Base-by-base conservation (phyloP, 2,797 vertebrate genomes). In the Chloroceryle inda region DNA sequence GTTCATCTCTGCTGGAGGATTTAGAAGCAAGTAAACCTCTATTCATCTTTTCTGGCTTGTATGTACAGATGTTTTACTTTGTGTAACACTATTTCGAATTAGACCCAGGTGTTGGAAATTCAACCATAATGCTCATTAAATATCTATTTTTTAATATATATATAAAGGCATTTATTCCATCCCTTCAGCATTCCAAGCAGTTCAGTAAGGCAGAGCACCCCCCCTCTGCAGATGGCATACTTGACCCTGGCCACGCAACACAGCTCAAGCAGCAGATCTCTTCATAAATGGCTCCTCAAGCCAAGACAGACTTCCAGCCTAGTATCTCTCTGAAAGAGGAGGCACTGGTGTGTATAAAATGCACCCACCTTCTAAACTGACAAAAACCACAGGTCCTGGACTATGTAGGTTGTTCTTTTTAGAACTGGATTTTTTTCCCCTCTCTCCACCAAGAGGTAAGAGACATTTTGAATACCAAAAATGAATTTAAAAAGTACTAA, bases 61-160 rank as follows among this genome's bases (percentile, higher is more conserved):
- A 61, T 6, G 22, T 64, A 78, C 87, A 96, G 91, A 93, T 92
- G 75, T 88, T 92, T 91, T 77, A 61, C 33, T 94, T 89, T 93
- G 74, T 38, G 53, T 61, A 72, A 50, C 64, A 9, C 64, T 76
- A 69, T 68, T 93, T 89, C 67, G 45, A 80, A 69, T 66, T 61
- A 49, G 82, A 85, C 7, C 50, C 91, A 94, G 62, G 61, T 85
- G 81, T 61, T 85, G 45, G 16, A 92, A 89, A 92, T 92, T 87
- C 91, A 83, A 42, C 33, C 72, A 64, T 22, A 80, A 85, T 31
- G 50, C 24, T 91, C 37, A 53, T 84, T 62, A 56, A 87, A 86
- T 16, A 31, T 33, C 49, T 10, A n/a, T 37, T 12, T 49, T 19
- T 62, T 44, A n/a, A 8, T 1, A 45, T 17, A 14, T 24, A 35